Base-by-base conservation (phyloP, 2,113 vertebrate species). In the Prionailurus bengalensis region DNA sequence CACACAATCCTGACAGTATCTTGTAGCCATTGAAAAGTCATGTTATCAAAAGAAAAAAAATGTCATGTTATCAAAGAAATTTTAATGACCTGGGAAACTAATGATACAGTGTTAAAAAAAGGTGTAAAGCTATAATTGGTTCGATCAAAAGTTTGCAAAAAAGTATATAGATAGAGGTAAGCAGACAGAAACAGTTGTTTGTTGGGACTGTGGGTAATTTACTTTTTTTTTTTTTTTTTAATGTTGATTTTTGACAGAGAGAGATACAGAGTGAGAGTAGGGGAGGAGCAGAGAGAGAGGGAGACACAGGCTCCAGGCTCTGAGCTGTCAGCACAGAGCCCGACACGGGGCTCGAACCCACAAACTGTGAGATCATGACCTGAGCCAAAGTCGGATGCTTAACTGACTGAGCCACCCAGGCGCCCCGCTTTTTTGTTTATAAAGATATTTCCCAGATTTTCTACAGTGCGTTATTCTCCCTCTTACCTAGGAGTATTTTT, bases 371-470 rank as follows among this genome's bases (percentile, higher is more conserved):
- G 45, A 45, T 45, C 45, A 45, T 45, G 45, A 45, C 45, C 45
- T 45, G 45, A 45, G 45, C 45, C 45, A 45, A 45, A 45, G 45
- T 45, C 45, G 45, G 45, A 45, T 45, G 45, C 45, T 45, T 45
- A 45, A 45, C 45, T 45, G 45, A 45, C 8, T 9, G 8, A 45
- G 45, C 45, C 45, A 45, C 45, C 45, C 45, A 45, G 45, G 45
- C 45, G 1, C 45, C 45, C 45, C 45, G 45, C 45, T 45, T 45
- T 45, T 45, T 45, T 45, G 45, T 58, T 89, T 74, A 29, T 81
- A 55, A 21, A 92, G 3, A 25, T 71, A 95, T 68, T 88, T 96
- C 45, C 17, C 36, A 70, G 36, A 84, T 82, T 84, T 97, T 89
- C 66, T 42, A 14, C 23, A 73, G 68, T 83, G 25, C 19, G 51